Evolutionary conservation across 2,113 vertebrate genomes (phyloP), one percentile per base, ranked within the genome.

Genomic region (Neolamprologus cancellatus): DNA sequence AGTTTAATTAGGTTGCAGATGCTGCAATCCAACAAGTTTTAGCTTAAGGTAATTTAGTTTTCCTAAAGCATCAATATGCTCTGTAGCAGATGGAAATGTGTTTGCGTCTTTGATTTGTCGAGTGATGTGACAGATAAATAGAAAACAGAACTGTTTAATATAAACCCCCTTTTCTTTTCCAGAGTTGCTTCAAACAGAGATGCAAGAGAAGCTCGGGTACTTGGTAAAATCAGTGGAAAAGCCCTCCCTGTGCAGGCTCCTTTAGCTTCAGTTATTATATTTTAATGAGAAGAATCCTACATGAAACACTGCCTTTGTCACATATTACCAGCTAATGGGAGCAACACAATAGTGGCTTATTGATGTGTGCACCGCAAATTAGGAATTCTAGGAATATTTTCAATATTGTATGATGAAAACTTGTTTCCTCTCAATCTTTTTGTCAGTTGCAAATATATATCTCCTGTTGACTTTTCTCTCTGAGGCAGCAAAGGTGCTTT

Each of bases 271-370:
- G n/a, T 71, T 50, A 81, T 89, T 85, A 82, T 71, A 48, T 88
- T 91, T 87, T 83, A 88, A 92, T 87, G 82, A 88, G 82, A 9
- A 32, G 20, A 81, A 4, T 64, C 30, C 66, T 74, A 25, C 34
- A 39, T 17, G 12, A 83, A 84, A 87, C 17, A 71, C 17, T 55
- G 59, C 3, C 8, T 53, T 82, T 61, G 41, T 78, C 39, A 71
- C n/a, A 74, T 76, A 78, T 52, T 41, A 81, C 76, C 64, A 53
- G 79, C 79, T 61, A 81, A 84, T 80, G 30, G 32, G 78, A 84
- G 61, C 59, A 59, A 25, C 61, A 83, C 39, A 76, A 76, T 59
- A 30, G 48, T 4, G 30, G 83, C 48, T 39, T 80, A 59, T 80
- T 59, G 20, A 74, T 34, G 44, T 41, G 25, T 48, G 36, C 6